Evolutionary conservation across 2,888 invertebrate genomes (phyloP), one percentile per base, ranked within the genome.

Genomic region (Epinotia ramella): DNA sequence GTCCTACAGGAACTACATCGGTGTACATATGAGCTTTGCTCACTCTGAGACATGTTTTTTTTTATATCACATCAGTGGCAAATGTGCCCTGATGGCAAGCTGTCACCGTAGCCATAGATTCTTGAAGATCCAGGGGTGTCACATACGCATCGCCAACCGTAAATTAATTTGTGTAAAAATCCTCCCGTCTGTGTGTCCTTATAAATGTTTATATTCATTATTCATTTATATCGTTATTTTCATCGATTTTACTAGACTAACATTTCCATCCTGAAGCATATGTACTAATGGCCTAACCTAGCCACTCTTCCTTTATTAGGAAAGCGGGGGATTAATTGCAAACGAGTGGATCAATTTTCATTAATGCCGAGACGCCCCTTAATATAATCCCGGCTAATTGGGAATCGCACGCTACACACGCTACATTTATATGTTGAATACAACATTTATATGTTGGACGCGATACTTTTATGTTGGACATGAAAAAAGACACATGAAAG

Each of bases 321-420:
- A 33, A 59, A 60, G 69, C 33, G 49, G 5, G 64, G 63, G 72
- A 64, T 72, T 72, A 72, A 64, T 72, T 20, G 63, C 33, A 40
- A 72, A 64, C 64, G 57, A 65, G 65, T 46, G 59, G 49, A 73
- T 73, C 73, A 73, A 73, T 73, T 73, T 46, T 59, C 73, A 65
- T 73, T 73, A 73, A 57, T 65, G 63, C 56, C 33, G 33, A 73
- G 65, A 57, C 57, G 46, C n/a, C 57, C 62, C 28, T n/a, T 24
- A 18, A 40, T 60, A 70, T 46, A 70, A 63, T 60, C 24, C 24
- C 28, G 49, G 12, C 33, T 40, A 65, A 65, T 65, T 65, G 24
- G 65, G 65, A 40, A 40, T 40, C n/a, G 62, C 16, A 63, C 40
- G 33, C 44, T 18, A 44, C 18, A n/a, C 33, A 18, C 40, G 44